phyloP scores from a whole-genome alignment of 2,888 invertebrate genomes.

The Eristalis pertinax region DNA sequence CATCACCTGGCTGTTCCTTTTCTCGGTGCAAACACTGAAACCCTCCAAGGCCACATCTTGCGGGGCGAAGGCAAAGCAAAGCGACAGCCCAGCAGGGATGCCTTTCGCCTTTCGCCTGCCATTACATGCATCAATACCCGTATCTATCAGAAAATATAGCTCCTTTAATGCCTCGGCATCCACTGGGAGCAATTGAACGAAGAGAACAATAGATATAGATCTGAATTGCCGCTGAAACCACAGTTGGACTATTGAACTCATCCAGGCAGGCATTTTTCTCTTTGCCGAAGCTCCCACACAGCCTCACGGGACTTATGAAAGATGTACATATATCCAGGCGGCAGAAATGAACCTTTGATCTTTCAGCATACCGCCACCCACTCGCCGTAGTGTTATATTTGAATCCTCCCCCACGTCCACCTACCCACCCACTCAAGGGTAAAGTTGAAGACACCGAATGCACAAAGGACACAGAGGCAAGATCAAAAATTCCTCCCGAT shows the following conservation, averaged over 20 bases:
- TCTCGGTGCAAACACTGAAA: too few species aligned
- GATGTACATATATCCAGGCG: neutral
- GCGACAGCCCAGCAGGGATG: too few species aligned
- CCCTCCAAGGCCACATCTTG: too few species aligned
- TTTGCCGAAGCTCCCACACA: neutral
- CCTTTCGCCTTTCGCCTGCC: too few species aligned
- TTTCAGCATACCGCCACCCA: neutral
- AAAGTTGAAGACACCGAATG: neutral
- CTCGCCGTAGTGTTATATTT: neutral
- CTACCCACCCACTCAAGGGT: too few species aligned
- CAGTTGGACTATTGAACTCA: neutral
- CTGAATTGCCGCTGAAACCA: neutral
- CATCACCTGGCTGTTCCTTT: too few species aligned
- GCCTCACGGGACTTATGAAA: neutral
- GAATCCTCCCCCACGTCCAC: neutral
- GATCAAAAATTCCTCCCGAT: neutral
- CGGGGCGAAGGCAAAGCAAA: too few species aligned
- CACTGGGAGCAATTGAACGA: neutral
- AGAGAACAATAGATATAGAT: neutral
- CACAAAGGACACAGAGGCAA: neutral
- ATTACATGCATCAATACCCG: too few species aligned
- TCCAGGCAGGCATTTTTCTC: neutral
- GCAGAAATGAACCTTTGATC: neutral
- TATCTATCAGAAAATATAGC: too few species aligned
- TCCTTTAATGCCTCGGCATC: neutral